Conservation (phyloP, 2,888 invertebrate species). For the Pandemis cinnamomeana region DNA sequence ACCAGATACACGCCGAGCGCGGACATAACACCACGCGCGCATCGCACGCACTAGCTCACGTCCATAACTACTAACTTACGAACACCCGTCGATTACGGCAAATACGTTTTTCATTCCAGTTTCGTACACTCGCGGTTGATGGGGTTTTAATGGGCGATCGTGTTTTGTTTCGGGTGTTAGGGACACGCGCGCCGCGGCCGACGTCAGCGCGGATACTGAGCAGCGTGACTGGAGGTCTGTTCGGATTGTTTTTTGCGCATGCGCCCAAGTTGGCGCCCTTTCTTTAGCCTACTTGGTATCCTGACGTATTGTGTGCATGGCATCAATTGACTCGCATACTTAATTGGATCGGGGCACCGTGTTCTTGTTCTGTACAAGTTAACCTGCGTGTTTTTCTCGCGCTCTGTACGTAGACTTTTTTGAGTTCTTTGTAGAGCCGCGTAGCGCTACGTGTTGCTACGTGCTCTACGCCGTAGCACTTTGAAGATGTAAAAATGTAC, state of each 20-base stretch:
- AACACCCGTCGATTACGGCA: constrained; percentile 39
- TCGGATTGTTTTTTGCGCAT: constrained; percentile 61
- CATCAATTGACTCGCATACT: constrained; percentile 79
- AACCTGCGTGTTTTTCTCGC: constrained; percentile 26
- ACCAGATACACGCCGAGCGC: constrained; percentile 71
- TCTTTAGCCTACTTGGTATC: constrained; percentile 71
- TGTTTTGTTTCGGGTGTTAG: constrained; percentile 40
- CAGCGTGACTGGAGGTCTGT: constrained; percentile 63
- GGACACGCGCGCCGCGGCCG: constrained; percentile 54
- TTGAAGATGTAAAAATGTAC: too few species aligned
- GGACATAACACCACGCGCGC: constrained; percentile 76
- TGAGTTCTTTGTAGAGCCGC: neutral
- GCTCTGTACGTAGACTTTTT: neutral
- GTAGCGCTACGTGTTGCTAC: constrained; percentile 36
- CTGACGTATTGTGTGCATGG: constrained; percentile 72
- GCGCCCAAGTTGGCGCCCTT: constrained; percentile 79
- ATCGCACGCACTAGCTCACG: constrained; percentile 71
- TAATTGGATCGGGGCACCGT: constrained; percentile 66
- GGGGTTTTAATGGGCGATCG: constrained; percentile 53
- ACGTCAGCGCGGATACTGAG: constrained; percentile 68
- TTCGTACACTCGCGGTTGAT: constrained; percentile 56
- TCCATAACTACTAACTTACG: constrained; percentile 22
- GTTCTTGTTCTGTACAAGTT: constrained; percentile 21
- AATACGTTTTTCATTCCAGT: constrained; percentile 37
- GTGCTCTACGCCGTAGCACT: constrained; percentile 21